Evolutionary conservation across 2,113 vertebrate species (phyloP).

Genomic region (Platysteira castanea): DNA sequence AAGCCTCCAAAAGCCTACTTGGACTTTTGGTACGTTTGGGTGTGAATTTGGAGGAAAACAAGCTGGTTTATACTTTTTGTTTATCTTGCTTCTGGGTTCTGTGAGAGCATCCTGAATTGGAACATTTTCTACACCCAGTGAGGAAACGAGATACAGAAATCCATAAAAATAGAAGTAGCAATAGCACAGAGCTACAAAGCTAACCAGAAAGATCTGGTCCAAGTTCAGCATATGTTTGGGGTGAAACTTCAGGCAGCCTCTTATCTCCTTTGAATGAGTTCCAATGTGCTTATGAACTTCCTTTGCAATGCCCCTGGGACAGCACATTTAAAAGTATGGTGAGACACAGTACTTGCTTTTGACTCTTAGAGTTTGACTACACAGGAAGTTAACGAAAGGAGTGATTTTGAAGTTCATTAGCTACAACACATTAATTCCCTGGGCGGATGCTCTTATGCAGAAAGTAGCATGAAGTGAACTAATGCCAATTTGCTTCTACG

Average conservation of each 20-base stretch:
- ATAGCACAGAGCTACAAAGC: neutral
- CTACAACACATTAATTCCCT: neutral
- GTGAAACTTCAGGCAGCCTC: neutral
- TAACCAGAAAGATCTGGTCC: neutral
- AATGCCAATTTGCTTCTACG: neutral
- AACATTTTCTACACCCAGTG: neutral
- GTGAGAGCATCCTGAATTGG: neutral
- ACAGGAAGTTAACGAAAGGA: conserved; percentile 11
- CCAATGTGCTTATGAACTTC: neutral
- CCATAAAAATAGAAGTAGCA: neutral
- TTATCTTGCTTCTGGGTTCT: neutral
- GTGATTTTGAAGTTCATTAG: conserved; percentile 9
- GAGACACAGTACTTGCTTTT: neutral
- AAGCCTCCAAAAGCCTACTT: neutral
- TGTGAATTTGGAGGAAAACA: neutral
- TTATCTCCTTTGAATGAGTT: neutral
- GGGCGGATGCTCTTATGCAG: neutral
- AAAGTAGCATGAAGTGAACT: conserved; percentile 7
- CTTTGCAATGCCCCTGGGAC: neutral
- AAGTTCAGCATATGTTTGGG: neutral
- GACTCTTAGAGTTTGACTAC: neutral
- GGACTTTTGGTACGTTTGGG: neutral
- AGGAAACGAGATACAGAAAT: neutral
- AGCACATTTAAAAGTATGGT: neutral
- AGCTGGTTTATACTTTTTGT: neutral